A percentile compares a stretch with the other conserved stretches of the same genome.
Conservation (phyloP, 2,113 vertebrate genomes). For the Tetraodon nigroviridis region DNA sequence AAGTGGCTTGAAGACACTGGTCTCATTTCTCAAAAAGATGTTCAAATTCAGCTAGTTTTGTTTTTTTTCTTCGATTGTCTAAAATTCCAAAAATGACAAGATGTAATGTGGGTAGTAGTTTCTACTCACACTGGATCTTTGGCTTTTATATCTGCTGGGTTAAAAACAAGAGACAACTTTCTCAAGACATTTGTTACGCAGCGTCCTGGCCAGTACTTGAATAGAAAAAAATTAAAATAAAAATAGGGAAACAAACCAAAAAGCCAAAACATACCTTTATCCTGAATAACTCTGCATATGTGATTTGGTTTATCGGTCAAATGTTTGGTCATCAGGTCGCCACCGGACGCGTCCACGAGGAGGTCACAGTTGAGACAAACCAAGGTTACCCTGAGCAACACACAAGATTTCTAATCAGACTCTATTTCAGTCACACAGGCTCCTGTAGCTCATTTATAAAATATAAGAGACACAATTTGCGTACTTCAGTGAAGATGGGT, state of each 20-base stretch:
- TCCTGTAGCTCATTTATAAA: not conserved
- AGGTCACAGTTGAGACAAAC: conserved; percentile 93
- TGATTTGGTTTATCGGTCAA: conserved; percentile 82
- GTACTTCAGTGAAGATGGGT: conserved; percentile 41
- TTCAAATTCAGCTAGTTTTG: not conserved
- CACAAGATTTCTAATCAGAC: not conserved
- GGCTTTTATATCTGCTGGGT: conserved; percentile 51
- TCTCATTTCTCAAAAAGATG: not conserved
- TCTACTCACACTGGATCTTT: conserved; percentile 60
- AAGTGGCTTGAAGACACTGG: too few relatives aligned
- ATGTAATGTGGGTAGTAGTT: conserved; percentile 22
- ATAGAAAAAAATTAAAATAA: too few relatives aligned
- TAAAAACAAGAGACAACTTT: conserved; percentile 40
- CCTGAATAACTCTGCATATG: conserved; percentile 83
- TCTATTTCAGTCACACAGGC: conserved; percentile 2
- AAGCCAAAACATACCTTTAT: conserved; percentile 74
- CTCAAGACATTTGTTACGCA: conserved; percentile 19
- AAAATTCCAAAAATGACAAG: not conserved
- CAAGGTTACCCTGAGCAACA: conserved; percentile 75
- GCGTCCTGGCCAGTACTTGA: not conserved
- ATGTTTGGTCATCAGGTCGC: conserved; percentile 89
- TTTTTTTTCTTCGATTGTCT: too few relatives aligned
- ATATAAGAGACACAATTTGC: not conserved
- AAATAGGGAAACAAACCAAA: not conserved
- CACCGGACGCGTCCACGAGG: conserved; percentile 77